A percentile compares a stretch with the other conserved stretches of the same genome.
Conservation (phyloP, 2,888 invertebrate genomes). For the Clistopyga incitator region DNA sequence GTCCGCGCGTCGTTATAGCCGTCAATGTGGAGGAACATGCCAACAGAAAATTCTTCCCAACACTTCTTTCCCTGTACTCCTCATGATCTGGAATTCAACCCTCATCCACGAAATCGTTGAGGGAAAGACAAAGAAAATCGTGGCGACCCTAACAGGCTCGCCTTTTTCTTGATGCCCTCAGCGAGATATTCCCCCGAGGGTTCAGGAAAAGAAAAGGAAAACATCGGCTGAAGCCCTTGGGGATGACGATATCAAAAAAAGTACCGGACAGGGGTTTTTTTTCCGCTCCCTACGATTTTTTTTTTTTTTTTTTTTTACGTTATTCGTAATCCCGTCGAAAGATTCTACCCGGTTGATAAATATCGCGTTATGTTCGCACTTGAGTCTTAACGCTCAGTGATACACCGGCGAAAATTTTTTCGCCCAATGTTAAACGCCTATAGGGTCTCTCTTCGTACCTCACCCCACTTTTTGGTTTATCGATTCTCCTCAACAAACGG, state of each 20-base stretch:
- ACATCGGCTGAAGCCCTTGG: conserved; percentile 11
- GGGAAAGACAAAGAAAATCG: conserved; percentile 12
- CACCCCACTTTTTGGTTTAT: too few relatives aligned
- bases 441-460: too few relatives aligned
- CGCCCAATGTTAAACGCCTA: too few relatives aligned
- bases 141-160: conserved; percentile 6
- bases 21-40: conserved; percentile 4
- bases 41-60: background rate
- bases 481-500: too few relatives aligned
- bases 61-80: conserved; percentile 27
- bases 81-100: conserved; percentile 34
- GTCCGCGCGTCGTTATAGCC: background rate
- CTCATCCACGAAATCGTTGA: conserved; percentile 20
- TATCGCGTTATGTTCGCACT: conserved; percentile 30
- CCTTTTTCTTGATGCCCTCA: conserved; percentile 29
- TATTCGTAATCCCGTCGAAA: conserved; percentile 22
- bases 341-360: conserved; percentile 41
- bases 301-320: conserved; percentile 17
- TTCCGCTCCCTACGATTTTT: background rate
- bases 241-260: conserved; percentile 36
- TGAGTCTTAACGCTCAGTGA: conserved; percentile 6
- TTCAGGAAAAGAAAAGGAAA: conserved; percentile 20
- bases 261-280: conserved; percentile 20
- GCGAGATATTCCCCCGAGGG: conserved; percentile 19
- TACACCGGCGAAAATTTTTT: too few relatives aligned